Evolutionary conservation across 1,140 invertebrate species (phyloP), one percentile per base, ranked within the genome.

Genomic region (Neodiprion lecontei): DNA sequence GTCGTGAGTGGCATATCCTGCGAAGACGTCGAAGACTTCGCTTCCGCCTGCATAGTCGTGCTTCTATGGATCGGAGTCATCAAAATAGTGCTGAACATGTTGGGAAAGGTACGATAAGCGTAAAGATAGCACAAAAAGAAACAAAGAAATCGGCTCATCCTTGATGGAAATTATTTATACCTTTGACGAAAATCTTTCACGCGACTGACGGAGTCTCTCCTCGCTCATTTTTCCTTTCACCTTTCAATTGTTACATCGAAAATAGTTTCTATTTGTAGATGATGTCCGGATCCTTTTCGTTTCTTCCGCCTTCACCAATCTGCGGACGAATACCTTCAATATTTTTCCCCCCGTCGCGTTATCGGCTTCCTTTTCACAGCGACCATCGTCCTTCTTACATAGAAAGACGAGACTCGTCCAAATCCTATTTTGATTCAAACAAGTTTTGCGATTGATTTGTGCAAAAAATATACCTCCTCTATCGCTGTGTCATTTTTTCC

Each of bases 21-120:
- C 67, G 83, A 87, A 3, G 40, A 47, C 67, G 8, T 86, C 21
- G 86, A 88, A 48, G 82, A 85, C 17, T 82, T 86, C 65, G 80
- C 80, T 0, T 79, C 79, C 8, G 81, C 82, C 0, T 85, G 83
- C 68, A 78, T 86, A 28, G 81, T 87, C n/a, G 67, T 85, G 8
- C 47, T 82, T 0, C 78, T 87, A 17, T 87, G 83, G 82, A 69
- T 81, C 50, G 80, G 75, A 7, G 79, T 78, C 9, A 68, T 76
- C n/a, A 83, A 81, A 72, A 67, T 84, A 61, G 14, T 77, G 8
- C 48, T 78, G 40, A 77, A 73, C 4, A 68, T 80, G 40, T 7
- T 82, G 14, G 75, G 79, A 10, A 78, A 79, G 75, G 84, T 85
- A 78, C 66, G 11, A 61, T 14, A 61, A 61, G 11, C 53, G 53